Conservation (phyloP, 2,888 invertebrate genomes). For the Apamea crenata region DNA sequence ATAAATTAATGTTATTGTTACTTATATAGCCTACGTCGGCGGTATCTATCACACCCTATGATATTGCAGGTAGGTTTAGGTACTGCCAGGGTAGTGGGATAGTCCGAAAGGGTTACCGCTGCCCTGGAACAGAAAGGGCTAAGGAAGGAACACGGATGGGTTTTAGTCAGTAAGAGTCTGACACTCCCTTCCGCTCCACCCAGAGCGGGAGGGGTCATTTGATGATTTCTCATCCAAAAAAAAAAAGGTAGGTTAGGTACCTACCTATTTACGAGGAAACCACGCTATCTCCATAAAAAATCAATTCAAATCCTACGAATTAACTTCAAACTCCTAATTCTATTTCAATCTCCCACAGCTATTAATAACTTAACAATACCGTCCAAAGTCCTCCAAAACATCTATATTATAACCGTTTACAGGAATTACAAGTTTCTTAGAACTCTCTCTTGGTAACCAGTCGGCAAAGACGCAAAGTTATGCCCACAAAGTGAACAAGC, state of each 20-base stretch:
- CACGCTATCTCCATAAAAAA: not conserved
- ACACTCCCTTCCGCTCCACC: no score
- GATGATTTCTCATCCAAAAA: no score
- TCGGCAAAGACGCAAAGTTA: constrained; percentile 65
- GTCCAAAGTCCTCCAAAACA: constrained; percentile 26
- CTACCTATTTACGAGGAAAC: not conserved
- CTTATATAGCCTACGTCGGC: not conserved
- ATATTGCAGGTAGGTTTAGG: not conserved
- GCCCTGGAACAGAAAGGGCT: no score
- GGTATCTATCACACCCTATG: not conserved
- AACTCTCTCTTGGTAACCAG: constrained; percentile 53
- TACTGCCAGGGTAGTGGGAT: no score
- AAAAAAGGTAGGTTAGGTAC: no score
- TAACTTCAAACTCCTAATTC: not conserved
- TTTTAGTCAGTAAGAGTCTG: no score
- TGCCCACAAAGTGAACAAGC: constrained; percentile 74
- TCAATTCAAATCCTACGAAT: not conserved
- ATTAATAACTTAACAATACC: constrained; percentile 32
- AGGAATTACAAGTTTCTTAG: constrained; percentile 64
- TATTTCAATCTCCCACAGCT: constrained; percentile 15
- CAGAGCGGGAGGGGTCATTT: no score
- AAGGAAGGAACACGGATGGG: no score
- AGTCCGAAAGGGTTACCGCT: no score
- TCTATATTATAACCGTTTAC: constrained; percentile 42
- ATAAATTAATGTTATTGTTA: not conserved